Evolutionary conservation across 1,140 invertebrate genomes (phyloP).

Genomic region (Heliconius eleuchia): DNA sequence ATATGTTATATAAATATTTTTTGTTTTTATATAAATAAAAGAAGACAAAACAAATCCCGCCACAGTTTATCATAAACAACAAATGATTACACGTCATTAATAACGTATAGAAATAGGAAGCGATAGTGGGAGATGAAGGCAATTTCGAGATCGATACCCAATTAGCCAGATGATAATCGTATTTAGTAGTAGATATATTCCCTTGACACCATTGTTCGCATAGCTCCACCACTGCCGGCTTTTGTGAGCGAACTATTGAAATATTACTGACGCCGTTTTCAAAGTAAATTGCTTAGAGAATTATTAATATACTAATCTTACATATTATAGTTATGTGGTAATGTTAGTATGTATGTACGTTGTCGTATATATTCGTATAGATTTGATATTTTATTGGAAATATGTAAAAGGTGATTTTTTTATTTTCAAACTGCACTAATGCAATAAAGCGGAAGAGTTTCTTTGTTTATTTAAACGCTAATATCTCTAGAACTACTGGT

Average conservation of each 20-base stretch:
- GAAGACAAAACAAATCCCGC: neutral
- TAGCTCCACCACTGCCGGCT: slow-evolving; percentile 4
- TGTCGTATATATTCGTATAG: too few species aligned
- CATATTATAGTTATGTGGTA: neutral
- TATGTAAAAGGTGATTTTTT: too few species aligned
- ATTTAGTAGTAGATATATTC: slow-evolving; percentile 21
- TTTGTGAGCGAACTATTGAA: slow-evolving; percentile 12
- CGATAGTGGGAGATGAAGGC: slow-evolving; percentile 28
- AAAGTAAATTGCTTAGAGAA: slow-evolving; percentile 6
- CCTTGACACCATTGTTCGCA: slow-evolving; percentile 21
- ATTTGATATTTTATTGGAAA: too few species aligned
- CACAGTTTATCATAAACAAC: neutral
- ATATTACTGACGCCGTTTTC: slow-evolving; percentile 12
- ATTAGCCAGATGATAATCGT: slow-evolving; percentile 32
- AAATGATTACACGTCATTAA: slow-evolving; percentile 11
- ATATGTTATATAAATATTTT: too few species aligned
- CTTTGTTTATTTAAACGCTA: too few species aligned
- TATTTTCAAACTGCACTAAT: too few species aligned
- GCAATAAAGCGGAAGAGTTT: too few species aligned
- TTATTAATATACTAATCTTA: slow-evolving; percentile 9
- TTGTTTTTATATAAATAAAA: neutral
- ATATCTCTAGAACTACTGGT: too few species aligned
- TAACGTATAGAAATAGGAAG: slow-evolving; percentile 15
- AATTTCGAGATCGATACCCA: slow-evolving; percentile 27
- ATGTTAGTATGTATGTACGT: neutral